These are phyloP conservation scores for Halichoeres trimaculatus DNA, from an alignment of 2,113 vertebrate genomes.

Conservation along the genomic window DNA sequence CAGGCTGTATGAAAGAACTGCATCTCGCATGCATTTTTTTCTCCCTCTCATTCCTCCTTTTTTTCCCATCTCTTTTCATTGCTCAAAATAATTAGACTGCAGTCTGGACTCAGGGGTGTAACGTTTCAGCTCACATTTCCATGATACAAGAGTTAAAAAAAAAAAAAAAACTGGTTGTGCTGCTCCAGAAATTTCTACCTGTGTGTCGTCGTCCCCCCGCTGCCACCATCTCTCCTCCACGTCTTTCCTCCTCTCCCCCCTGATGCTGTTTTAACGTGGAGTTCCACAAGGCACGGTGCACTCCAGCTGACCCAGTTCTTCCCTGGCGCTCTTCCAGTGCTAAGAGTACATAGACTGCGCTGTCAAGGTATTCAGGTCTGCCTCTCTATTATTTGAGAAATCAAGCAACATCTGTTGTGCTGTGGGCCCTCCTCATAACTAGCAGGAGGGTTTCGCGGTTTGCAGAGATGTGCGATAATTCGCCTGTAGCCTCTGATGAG, in stretches of 20 bases:
- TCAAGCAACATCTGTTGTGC: slow-evolving; percentile 79
- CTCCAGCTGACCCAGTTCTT: slow-evolving; percentile 84
- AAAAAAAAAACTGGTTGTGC: slow-evolving; percentile 38
- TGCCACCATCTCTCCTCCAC: background rate
- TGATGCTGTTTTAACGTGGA: slow-evolving; percentile 73
- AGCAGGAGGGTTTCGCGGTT: slow-evolving; percentile 56
- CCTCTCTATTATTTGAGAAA: slow-evolving; percentile 74
- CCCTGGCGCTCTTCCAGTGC: slow-evolving; percentile 73
- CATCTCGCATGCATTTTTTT: slow-evolving; percentile 74
- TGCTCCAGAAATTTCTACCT: slow-evolving; percentile 80
- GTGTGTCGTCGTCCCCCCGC: slow-evolving; percentile 45
- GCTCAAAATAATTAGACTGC: slow-evolving; percentile 81
- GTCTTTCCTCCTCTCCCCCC: slow-evolving; percentile 35
- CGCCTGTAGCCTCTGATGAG: slow-evolving; percentile 53
- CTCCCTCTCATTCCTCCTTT: slow-evolving; percentile 31
- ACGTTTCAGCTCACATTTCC: slow-evolving; percentile 73
- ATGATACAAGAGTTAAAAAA: slow-evolving; percentile 52
- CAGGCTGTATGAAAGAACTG: slow-evolving; percentile 79
- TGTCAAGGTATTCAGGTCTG: slow-evolving; percentile 69
- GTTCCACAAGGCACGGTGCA: slow-evolving; percentile 75
- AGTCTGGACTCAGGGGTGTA: slow-evolving; percentile 76
- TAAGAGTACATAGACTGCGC: slow-evolving; percentile 73
- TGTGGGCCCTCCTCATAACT: slow-evolving; percentile 65
- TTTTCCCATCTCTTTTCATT: slow-evolving; percentile 69
- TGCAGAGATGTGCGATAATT: slow-evolving; percentile 53